These are phyloP conservation scores for Cynodonichthys magdalenae DNA, from an alignment of 2,797 vertebrate genomes.

Conservation along the genomic window DNA sequence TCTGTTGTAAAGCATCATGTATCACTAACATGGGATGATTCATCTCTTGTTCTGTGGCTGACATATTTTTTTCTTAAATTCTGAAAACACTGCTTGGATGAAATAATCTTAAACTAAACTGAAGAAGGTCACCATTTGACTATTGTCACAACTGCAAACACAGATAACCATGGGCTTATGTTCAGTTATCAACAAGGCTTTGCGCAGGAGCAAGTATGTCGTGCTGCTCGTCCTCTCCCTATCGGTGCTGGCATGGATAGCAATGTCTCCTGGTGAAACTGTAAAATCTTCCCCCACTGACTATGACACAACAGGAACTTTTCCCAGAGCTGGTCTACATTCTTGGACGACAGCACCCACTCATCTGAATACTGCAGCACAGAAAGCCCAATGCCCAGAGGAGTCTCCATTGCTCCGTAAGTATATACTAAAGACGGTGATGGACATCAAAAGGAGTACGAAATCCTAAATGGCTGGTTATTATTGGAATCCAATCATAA, in stretches of 20 bases:
- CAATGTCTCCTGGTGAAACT: conserved; percentile 72
- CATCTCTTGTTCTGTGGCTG: conserved; percentile 7
- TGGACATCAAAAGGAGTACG: too few relatives aligned
- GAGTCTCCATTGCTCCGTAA: conserved; percentile 88
- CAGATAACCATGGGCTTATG: conserved; percentile 78
- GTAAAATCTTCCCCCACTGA: conserved; percentile 39
- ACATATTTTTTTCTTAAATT: conserved; percentile 21
- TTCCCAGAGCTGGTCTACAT: conserved; percentile 30
- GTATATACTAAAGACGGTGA: conserved; percentile 56
- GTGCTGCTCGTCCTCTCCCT: conserved; percentile 81
- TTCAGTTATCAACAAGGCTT: conserved; percentile 65
- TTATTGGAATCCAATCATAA: too few relatives aligned
- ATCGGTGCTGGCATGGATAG: conserved; percentile 85
- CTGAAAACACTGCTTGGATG: not conserved
- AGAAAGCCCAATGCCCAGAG: conserved; percentile 76
- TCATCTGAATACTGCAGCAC: conserved; percentile 6
- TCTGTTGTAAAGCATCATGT: conserved; percentile 16
- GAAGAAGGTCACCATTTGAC: conserved; percentile 3
- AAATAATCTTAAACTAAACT: conserved; percentile 38
- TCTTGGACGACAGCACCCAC: conserved; percentile 28
- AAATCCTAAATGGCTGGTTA: too few relatives aligned
- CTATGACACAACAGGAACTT: conserved; percentile 43
- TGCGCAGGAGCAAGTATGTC: conserved; percentile 81
- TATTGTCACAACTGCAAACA: conserved; percentile 13
- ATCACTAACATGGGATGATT: conserved; percentile 46